Conservation (phyloP, 2,888 invertebrate genomes). For the Apodemia zela region DNA sequence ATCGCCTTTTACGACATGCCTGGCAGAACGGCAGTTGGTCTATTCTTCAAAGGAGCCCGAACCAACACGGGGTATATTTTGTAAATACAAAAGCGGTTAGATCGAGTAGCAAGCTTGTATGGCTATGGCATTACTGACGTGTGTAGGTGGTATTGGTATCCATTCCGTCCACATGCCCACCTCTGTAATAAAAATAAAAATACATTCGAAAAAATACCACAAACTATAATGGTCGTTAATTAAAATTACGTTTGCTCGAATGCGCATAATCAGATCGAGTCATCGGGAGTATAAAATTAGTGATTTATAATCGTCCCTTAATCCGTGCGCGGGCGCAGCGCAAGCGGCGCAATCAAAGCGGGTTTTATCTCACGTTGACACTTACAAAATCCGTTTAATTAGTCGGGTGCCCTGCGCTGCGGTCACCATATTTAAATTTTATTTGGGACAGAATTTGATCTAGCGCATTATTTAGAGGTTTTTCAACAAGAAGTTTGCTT, state of each 20-base stretch:
- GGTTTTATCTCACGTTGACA: constrained; percentile 70
- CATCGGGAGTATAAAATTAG: constrained; percentile 8
- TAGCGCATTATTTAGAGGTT: too few relatives aligned
- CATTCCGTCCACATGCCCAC: neutral
- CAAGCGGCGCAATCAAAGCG: constrained; percentile 59
- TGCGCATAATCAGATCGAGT: constrained; percentile 5
- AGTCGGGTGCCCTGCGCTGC: constrained; percentile 43
- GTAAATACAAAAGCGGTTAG: too few relatives aligned
- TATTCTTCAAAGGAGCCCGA: too few relatives aligned
- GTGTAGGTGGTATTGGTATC: neutral
- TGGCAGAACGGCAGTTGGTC: too few relatives aligned
- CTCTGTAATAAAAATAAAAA: neutral
- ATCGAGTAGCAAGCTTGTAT: too few relatives aligned
- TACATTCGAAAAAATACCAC: neutral
- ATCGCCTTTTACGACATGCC: too few relatives aligned
- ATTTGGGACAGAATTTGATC: neutral
- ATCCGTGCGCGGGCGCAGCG: constrained; percentile 41
- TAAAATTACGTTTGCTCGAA: neutral
- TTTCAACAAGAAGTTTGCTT: too few relatives aligned
- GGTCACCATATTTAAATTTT: neutral
- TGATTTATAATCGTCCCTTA: constrained; percentile 7
- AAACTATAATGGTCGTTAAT: constrained; percentile 3
- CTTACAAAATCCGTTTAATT: constrained; percentile 80
- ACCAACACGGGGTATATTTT: too few relatives aligned
- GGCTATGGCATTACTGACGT: neutral